Percentiles rank a stretch among this genome's conserved stretches.
Evolutionary conservation across 2,888 invertebrate species (phyloP).

Genomic region (Callyntrura guangdongensis): DNA sequence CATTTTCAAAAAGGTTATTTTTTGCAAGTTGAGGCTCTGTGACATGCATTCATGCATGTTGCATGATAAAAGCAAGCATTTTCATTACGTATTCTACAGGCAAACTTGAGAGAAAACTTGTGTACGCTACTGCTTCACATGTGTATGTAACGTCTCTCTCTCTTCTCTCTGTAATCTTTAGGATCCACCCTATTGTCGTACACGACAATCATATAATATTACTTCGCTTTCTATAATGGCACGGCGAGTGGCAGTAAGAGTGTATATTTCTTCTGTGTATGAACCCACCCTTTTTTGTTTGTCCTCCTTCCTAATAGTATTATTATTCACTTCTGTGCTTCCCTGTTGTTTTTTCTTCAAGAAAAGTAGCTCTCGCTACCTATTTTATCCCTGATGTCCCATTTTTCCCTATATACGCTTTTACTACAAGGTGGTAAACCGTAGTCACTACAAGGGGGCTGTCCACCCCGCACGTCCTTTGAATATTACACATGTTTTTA

Average conservation of each 20-base stretch:
- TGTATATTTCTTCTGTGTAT: not conserved
- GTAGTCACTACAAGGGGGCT: not conserved
- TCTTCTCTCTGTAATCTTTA: too few species aligned
- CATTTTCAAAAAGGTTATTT: slow-evolving; percentile 16
- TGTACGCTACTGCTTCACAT: too few species aligned
- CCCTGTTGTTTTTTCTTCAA: not conserved
- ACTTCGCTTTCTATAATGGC: not conserved
- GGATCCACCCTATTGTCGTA: not conserved
- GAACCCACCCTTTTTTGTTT: slow-evolving; percentile 3
- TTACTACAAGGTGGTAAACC: not conserved
- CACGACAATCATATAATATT: not conserved
- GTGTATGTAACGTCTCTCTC: too few species aligned
- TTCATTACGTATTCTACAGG: slow-evolving; percentile 26
- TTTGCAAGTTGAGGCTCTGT: slow-evolving; percentile 28
- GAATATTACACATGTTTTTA: too few species aligned
- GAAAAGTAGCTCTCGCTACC: not conserved
- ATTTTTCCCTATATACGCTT: slow-evolving; percentile 25
- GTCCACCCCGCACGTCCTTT: not conserved
- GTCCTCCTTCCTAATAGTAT: slow-evolving; percentile 11
- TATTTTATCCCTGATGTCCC: slow-evolving; percentile 9
- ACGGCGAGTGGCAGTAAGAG: not conserved
- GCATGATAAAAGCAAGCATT: slow-evolving; percentile 40
- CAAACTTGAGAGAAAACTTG: not conserved
- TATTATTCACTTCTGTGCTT: slow-evolving; percentile 10
- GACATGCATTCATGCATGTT: slow-evolving; percentile 30